Percentiles rank a stretch among this genome's conserved stretches.
Conservation (phyloP, 1,140 invertebrate genomes). For the Holcopasites calliopsidis region DNA sequence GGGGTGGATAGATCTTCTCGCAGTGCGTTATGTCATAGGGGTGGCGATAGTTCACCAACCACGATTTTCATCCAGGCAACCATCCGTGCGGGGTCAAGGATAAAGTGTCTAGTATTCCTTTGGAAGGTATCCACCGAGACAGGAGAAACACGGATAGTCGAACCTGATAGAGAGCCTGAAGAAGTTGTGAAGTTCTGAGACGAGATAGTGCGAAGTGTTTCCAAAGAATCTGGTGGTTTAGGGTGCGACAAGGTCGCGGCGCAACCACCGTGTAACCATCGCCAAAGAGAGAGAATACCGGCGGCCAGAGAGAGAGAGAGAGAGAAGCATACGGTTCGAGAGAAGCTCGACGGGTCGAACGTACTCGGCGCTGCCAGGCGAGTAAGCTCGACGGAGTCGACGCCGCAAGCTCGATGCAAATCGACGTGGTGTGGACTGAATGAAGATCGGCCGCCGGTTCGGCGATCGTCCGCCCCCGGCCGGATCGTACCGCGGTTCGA, state of each 20-base stretch:
- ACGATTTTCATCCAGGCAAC: background rate
- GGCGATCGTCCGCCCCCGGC: background rate
- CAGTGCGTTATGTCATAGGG: slow-evolving; percentile 63
- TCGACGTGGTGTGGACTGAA: slow-evolving; percentile 35
- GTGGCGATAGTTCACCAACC: slow-evolving; percentile 50
- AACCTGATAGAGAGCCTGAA: too few species aligned
- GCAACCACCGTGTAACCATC: slow-evolving; percentile 13
- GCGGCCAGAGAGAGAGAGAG: background rate
- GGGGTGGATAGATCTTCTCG: slow-evolving; percentile 33
- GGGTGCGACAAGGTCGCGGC: slow-evolving; percentile 16
- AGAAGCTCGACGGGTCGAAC: slow-evolving; percentile 49
- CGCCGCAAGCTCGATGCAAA: slow-evolving; percentile 54
- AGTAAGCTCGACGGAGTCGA: slow-evolving; percentile 51
- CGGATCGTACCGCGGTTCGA: slow-evolving; percentile 45
- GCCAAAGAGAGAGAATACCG: background rate
- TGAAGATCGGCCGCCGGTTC: slow-evolving; percentile 39
- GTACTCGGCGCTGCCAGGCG: slow-evolving; percentile 40
- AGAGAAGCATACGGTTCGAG: slow-evolving; percentile 14
- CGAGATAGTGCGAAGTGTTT: background rate
- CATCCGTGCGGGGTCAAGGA: slow-evolving; percentile 3
- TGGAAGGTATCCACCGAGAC: background rate
- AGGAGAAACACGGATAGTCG: too few species aligned
- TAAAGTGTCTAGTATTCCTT: background rate
- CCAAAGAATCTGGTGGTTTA: slow-evolving; percentile 9
- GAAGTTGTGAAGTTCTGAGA: too few species aligned